phyloP scores from a whole-genome alignment of 2,113 vertebrate species.

The Corydoras sp. region DNA sequence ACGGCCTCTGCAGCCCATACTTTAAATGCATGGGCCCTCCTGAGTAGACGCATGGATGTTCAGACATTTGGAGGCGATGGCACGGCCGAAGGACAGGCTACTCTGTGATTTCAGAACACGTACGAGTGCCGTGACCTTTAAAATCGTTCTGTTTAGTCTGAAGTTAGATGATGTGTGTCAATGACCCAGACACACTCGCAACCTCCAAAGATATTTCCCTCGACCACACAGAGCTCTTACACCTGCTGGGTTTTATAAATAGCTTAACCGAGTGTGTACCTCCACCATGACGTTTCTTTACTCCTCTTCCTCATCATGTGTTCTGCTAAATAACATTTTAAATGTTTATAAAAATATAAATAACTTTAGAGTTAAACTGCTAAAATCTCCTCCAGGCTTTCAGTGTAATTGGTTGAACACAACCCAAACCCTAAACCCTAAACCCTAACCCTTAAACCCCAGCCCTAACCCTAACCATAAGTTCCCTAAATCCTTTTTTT shows the following conservation, averaged over 20 bases:
- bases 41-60: background rate
- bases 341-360: too few species aligned
- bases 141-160: slow-evolving; percentile 16
- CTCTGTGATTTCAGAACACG: background rate
- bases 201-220: slow-evolving; percentile 22
- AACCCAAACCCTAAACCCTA: too few species aligned
- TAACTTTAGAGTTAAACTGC: too few species aligned
- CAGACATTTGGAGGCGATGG: background rate
- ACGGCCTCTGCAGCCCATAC: background rate
- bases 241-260: slow-evolving; percentile 2
- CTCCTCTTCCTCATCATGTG: too few species aligned
- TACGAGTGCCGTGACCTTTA: background rate
- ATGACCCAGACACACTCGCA: slow-evolving; percentile 17
- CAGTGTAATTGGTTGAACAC: too few species aligned
- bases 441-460: too few species aligned
- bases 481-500: too few species aligned
- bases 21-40: background rate
- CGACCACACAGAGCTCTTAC: slow-evolving; percentile 4
- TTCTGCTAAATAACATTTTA: too few species aligned
- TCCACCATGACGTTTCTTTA: too few species aligned
- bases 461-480: too few species aligned
- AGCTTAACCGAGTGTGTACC: too few species aligned
- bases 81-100: background rate
- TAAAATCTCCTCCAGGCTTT: too few species aligned
- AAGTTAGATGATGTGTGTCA: slow-evolving; percentile 12